Percentiles rank a stretch among this genome's conserved stretches.
Evolutionary conservation across 2,113 vertebrate genomes (phyloP).

Genomic region (Morone saxatilis): DNA sequence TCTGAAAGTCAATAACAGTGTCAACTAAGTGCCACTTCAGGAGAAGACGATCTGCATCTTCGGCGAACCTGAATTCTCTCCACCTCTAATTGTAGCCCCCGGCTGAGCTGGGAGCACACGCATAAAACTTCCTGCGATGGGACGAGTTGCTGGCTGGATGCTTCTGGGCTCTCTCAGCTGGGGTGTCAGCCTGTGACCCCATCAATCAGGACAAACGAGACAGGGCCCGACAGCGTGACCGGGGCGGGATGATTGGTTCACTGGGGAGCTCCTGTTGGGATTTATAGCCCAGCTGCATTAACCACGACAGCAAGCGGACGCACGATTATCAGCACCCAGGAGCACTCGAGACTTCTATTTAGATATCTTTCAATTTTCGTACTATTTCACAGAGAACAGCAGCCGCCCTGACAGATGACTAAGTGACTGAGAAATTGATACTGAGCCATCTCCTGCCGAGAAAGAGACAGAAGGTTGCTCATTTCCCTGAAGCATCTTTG

Average conservation of each 20-base stretch:
- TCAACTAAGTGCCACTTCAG: neutral
- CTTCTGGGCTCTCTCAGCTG: neutral
- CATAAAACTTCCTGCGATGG: conserved; percentile 28
- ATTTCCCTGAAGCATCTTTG: conserved; percentile 37
- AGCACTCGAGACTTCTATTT: neutral
- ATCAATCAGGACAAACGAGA: conserved; percentile 69
- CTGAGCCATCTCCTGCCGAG: neutral
- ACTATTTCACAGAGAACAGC: neutral
- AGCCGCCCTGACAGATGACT: conserved; percentile 20
- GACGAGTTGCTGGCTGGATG: conserved; percentile 22
- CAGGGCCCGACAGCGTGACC: conserved; percentile 53
- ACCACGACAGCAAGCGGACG: neutral
- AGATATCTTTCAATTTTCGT: neutral
- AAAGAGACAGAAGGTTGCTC: conserved; percentile 15
- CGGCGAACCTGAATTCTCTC: neutral
- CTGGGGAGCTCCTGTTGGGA: conserved; percentile 37
- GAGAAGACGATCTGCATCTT: neutral
- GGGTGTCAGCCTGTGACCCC: conserved; percentile 57
- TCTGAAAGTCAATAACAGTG: neutral
- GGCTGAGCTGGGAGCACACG: conserved; percentile 1
- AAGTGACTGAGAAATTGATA: conserved; percentile 13
- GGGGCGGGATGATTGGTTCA: conserved; percentile 8
- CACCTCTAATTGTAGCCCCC: neutral
- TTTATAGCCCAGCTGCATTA: conserved; percentile 31
- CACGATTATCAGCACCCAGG: neutral